Evolutionary conservation across 2,888 invertebrate genomes (phyloP), one percentile per base, ranked within the genome.

Genomic region (Rhagonycha lutea): DNA sequence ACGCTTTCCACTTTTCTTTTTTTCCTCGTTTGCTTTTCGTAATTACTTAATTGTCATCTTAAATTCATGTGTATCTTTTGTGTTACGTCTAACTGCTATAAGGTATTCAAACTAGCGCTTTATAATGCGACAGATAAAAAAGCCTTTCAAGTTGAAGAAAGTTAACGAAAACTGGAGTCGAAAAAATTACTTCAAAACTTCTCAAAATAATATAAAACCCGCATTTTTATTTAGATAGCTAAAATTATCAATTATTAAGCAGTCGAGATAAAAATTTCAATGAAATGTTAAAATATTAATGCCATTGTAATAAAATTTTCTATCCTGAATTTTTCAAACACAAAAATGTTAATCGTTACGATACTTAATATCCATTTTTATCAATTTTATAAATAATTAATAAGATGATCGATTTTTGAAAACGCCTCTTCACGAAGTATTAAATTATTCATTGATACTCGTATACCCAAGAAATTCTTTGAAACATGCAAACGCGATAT

Each of bases 391-490:
- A 67, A 72, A 68, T 72, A 72, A 72, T 72, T 71, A 65, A 65
- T 65, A 24, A 24, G 12, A 68, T 72, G 12, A 68, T 72, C 72
- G 60, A 68, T 68, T 61, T 61, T 61, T 26, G 70, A 32, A 68
- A 63, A 62, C 32, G 28, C 72, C 67, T 60, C 18, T 18, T 18
- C 47, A 72, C 47, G 72, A 60, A n/a, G 60, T 60, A n/a, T n/a
- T 72, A 72, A 72, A 72, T 72, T 68, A 72, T 72, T 72, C 68
- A 72, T 26, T 28, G 61, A 18, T 72, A 72, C 72, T 68, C n/a
- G n/a, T n/a, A 47, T 47, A 65, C 24, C 61, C 72, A 61, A 68
- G 68, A 72, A 26, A 72, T 72, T 61, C 61, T 72, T 32, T 24
- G 11, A 60, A 72, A 72, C 72, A 68, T 68, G 68, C 67, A 68